These are phyloP conservation scores for Myotis davidii DNA, from an alignment of 2,113 vertebrate species.

Conservation along the genomic window DNA sequence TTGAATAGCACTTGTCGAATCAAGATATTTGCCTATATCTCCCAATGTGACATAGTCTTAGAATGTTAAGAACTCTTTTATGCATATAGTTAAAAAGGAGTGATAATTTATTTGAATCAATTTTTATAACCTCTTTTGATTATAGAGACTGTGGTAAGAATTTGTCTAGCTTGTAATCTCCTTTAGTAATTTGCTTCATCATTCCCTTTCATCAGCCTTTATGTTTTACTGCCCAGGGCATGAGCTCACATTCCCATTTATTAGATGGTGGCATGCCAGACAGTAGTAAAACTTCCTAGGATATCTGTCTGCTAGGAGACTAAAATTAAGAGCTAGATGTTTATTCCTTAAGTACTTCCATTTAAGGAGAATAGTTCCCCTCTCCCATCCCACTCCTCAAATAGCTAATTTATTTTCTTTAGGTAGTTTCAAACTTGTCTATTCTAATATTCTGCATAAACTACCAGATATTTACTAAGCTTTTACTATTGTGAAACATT, in stretches of 20 bases:
- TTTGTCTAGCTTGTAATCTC: constrained; percentile 36
- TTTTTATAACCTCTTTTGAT: constrained; percentile 53
- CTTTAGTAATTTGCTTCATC: constrained; percentile 63
- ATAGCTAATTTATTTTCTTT: constrained; percentile 60
- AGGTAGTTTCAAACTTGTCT: constrained; percentile 42
- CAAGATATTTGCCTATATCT: constrained; percentile 11
- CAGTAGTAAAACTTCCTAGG: constrained; percentile 50
- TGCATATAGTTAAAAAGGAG: constrained; percentile 15
- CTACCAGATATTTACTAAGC: background rate
- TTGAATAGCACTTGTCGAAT: background rate
- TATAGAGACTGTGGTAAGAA: background rate
- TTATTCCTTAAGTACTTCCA: constrained; percentile 49
- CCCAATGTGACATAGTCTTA: background rate
- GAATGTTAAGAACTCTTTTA: constrained; percentile 14
- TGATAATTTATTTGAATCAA: background rate
- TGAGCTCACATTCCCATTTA: constrained; percentile 64
- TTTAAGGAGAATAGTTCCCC: constrained; percentile 23
- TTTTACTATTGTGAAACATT: constrained; percentile 45
- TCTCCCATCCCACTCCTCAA: background rate
- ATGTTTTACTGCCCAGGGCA: constrained; percentile 48
- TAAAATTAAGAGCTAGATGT: constrained; percentile 67
- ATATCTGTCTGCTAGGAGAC: constrained; percentile 56
- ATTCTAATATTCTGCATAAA: background rate
- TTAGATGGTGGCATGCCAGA: constrained; percentile 15
- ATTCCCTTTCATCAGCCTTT: constrained; percentile 24